phyloP scores from a whole-genome alignment of 2,888 invertebrate genomes.

The Microdon myrmicae region DNA sequence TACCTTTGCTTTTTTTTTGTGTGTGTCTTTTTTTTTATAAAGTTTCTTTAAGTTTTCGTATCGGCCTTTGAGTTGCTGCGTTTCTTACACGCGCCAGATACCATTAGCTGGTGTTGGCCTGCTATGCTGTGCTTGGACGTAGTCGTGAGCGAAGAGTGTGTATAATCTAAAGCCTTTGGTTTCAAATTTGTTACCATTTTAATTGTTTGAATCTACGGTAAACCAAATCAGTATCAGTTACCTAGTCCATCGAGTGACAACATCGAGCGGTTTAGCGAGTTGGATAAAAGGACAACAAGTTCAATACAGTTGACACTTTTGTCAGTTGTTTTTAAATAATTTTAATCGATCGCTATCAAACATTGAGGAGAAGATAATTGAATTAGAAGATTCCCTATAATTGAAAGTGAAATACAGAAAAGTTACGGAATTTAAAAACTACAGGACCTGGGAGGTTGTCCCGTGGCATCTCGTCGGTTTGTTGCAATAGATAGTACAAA shows the following conservation, averaged over 20 bases:
- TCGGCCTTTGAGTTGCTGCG: constrained; percentile 16
- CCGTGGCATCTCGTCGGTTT: constrained; percentile 37
- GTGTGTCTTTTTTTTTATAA: constrained; percentile 41
- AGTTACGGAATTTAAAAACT: constrained; percentile 11
- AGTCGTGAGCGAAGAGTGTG: constrained; percentile 20
- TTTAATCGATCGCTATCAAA: too few relatives aligned
- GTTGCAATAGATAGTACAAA: too few relatives aligned
- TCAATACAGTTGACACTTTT: too few relatives aligned
- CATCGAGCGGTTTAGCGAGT: constrained; percentile 58
- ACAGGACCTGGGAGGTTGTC: constrained; percentile 38
- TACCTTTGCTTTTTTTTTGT: too few relatives aligned
- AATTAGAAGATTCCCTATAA: constrained; percentile 26
- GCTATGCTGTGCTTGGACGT: constrained; percentile 22
- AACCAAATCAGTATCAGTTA: constrained; percentile 65
- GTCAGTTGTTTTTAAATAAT: too few relatives aligned
- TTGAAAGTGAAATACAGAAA: constrained; percentile 35
- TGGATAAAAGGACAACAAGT: constrained; percentile 46
- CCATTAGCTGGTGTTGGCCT: constrained; percentile 26
- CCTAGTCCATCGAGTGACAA: constrained; percentile 65
- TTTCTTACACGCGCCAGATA: constrained; percentile 9
- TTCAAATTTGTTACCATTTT: constrained; percentile 57
- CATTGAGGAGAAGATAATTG: constrained; percentile 11
- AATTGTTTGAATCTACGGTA: constrained; percentile 58
- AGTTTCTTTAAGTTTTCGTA: constrained; percentile 45
- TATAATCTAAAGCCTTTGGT: constrained; percentile 22